Base-by-base conservation (phyloP, 2,888 invertebrate species). In the Coecobrya sp. region DNA sequence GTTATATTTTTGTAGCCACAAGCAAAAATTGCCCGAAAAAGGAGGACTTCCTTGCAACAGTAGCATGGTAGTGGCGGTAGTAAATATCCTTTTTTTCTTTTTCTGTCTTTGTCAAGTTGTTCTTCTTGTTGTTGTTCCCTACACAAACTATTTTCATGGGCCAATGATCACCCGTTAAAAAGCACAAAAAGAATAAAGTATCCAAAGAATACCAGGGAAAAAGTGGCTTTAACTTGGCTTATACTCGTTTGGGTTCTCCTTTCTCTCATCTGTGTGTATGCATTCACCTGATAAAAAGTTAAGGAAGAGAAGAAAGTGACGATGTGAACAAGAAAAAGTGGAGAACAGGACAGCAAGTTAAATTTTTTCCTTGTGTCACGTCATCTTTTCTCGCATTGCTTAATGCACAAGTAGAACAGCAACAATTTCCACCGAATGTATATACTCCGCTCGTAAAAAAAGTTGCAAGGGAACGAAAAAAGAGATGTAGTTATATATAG, bases 111-210 rank as follows among this genome's bases (percentile, higher is more conserved):
- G 76, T 73, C 73, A 45, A 73, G 42, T 73, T 73, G 36, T 73
- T 73, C 45, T 62, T 42, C 76, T 42, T 82, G n/a, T n/a, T 86
- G 7, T 30, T 85, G 30, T 62, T 45, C 65, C 79, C 76, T 79
- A 45, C 86, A 86, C 49, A 59, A 84, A 76, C 86, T 65, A 86
- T 73, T 91, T 91, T 91, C 86, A 91, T 81, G 76, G 55, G 36
- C 81, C 86, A 81, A 65, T 85, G 91, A 91, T 79, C 86, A 65
- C 91, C 84, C 52, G 52, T 65, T 36, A 70, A 68, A 89, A 45
- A 25, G 55, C 16, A 25, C 19, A 85, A 76, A n/a, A 52, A 27
- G 70, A 42, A 70, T 19, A 84, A 65, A n/a, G 27, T 25, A 25
- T 19, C 30, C 27, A 11, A 7, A 45, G 68, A 22, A 70, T 45